Evolutionary conservation across 1,140 invertebrate species (phyloP).

Genomic region (Temnothorax curvispinosus): DNA sequence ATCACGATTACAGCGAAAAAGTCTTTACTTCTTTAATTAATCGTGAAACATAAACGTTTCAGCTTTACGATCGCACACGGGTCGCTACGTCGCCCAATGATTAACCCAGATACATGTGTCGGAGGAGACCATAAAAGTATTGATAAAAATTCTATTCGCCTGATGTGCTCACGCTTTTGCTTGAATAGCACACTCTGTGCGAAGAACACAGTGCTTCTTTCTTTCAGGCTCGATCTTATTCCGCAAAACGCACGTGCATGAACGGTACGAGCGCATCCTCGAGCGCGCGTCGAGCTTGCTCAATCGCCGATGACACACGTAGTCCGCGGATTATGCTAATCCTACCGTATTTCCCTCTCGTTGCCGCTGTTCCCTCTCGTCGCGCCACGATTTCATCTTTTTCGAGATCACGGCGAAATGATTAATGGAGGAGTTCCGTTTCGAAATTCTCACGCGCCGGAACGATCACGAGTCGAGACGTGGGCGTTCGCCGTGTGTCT

Average conservation of each 20-base stretch:
- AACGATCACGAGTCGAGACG: background rate
- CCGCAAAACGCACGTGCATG: background rate
- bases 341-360: slow-evolving; percentile 32
- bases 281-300: slow-evolving; percentile 58
- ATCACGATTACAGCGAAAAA: background rate
- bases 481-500: background rate
- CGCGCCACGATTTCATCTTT: slow-evolving; percentile 66
- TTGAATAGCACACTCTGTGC: slow-evolving; percentile 32
- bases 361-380: too few species aligned
- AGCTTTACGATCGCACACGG: background rate
- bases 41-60: background rate
- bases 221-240: slow-evolving; percentile 28
- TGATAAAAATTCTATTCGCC: slow-evolving; percentile 13
- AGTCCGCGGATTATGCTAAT: slow-evolving; percentile 76
- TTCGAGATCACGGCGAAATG: slow-evolving; percentile 67
- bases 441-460: slow-evolving; percentile 70
- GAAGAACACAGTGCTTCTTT: slow-evolving; percentile 42
- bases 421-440: slow-evolving; percentile 74
- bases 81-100: background rate
- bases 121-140: background rate
- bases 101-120: slow-evolving; percentile 20
- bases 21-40: slow-evolving; percentile 1
- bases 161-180: background rate
- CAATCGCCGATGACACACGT: slow-evolving; percentile 71
- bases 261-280: slow-evolving; percentile 22